phyloP scores from a whole-genome alignment of 2,113 vertebrate genomes.

The Mirza zaza region DNA sequence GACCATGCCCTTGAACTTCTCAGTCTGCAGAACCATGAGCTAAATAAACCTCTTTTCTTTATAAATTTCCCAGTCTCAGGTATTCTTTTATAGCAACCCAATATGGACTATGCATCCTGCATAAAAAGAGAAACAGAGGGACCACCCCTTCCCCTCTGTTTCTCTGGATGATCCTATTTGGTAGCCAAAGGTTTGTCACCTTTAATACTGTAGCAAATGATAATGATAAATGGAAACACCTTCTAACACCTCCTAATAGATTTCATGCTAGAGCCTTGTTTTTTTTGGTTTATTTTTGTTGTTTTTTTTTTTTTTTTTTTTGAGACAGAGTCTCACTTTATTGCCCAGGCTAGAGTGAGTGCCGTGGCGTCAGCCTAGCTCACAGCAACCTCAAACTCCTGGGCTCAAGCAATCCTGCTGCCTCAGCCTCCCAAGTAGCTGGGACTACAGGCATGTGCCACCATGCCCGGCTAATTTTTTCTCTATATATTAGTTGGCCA shows the following conservation, averaged over 20 bases:
- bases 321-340: no score
- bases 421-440: no score
- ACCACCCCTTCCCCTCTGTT: background rate
- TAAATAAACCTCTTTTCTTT: background rate
- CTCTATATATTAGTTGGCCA: no score
- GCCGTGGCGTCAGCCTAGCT: no score
- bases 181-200: background rate
- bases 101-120: background rate
- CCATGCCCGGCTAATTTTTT: no score
- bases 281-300: no score
- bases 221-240: background rate
- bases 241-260: background rate
- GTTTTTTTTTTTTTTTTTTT: no score
- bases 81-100: background rate
- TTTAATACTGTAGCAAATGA: conserved; percentile 13
- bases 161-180: background rate
- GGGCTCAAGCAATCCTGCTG: no score
- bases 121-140: background rate
- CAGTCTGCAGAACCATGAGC: background rate
- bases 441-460: no score
- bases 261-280: background rate
- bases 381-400: no score
- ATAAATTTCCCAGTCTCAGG: background rate
- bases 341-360: no score
- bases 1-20: background rate